phyloP scores from a whole-genome alignment of 1,140 invertebrate genomes.

The Pectinophora gossypiella region DNA sequence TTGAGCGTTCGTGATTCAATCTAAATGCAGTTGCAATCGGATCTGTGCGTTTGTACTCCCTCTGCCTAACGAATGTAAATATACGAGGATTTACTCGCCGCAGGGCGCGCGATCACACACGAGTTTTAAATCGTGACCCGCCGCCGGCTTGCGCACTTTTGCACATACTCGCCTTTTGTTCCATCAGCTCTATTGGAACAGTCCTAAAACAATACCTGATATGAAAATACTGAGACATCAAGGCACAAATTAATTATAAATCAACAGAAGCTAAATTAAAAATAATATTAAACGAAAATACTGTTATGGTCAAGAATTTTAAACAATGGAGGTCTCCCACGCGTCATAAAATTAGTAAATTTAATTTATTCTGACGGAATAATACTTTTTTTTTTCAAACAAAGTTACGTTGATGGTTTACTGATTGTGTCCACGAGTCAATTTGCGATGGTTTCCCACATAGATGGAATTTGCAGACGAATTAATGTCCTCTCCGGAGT shows the following conservation, averaged over 20 bases:
- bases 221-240: no score
- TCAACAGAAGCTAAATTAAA: no score
- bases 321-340: neutral
- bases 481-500: slow-evolving; percentile 20
- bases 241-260: no score
- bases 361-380: neutral
- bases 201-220: no score
- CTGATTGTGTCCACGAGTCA: neutral
- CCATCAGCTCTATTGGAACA: no score
- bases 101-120: neutral
- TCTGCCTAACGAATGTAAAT: neutral
- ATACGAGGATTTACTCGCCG: neutral
- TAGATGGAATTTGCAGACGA: slow-evolving; percentile 37
- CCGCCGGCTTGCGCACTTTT: no score
- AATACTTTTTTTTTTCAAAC: neutral
- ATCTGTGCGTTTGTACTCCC: neutral
- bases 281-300: no score
- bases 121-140: neutral
- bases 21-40: neutral
- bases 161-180: no score
- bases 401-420: neutral
- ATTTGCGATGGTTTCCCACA: slow-evolving; percentile 21
- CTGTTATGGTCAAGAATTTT: no score
- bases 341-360: neutral
- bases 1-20: slow-evolving; percentile 2